Conservation (phyloP, 2,888 invertebrate genomes). For the Masnerella sp. region DNA sequence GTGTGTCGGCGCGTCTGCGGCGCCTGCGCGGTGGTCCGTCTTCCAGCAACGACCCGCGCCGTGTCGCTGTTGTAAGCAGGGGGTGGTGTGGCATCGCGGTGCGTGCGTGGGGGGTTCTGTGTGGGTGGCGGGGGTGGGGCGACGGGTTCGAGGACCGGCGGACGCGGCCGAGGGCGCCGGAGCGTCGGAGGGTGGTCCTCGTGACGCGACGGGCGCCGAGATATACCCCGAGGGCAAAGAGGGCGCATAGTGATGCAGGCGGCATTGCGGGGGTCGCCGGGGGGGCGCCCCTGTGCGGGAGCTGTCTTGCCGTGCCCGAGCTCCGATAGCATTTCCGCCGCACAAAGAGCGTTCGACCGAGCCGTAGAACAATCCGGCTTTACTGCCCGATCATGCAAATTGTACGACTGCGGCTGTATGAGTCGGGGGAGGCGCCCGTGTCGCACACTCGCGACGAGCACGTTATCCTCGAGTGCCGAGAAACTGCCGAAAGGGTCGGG, state of each 20-base stretch:
- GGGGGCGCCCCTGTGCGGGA: slow-evolving; percentile 42
- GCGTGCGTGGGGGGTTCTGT: too few species aligned
- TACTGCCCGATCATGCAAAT: slow-evolving; percentile 57
- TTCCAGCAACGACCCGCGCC: too few species aligned
- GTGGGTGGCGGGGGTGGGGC: slow-evolving; percentile 52
- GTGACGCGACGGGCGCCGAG: slow-evolving; percentile 70
- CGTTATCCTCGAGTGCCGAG: slow-evolving; percentile 23
- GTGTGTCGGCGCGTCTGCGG: too few species aligned
- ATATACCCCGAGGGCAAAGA: slow-evolving; percentile 73
- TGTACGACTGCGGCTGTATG: slow-evolving; percentile 36
- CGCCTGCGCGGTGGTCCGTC: too few species aligned
- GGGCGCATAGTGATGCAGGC: slow-evolving; percentile 74
- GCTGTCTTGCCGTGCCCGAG: slow-evolving; percentile 44
- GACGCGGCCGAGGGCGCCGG: slow-evolving; percentile 70
- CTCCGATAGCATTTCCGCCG: too few species aligned
- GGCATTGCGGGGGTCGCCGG: slow-evolving; percentile 69
- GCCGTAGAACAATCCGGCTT: slow-evolving; percentile 50
- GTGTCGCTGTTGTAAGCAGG: too few species aligned
- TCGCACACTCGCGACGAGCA: slow-evolving; percentile 15
- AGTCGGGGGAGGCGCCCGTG: slow-evolving; percentile 1
- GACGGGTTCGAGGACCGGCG: slow-evolving; percentile 59
- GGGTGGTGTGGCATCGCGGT: too few species aligned
- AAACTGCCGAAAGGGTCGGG: slow-evolving; percentile 27
- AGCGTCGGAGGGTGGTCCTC: slow-evolving; percentile 73
- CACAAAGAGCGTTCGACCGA: slow-evolving; percentile 49